These are phyloP conservation scores for Prietella phreatophila DNA, from an alignment of 2,113 vertebrate genomes.

Conservation along the genomic window DNA sequence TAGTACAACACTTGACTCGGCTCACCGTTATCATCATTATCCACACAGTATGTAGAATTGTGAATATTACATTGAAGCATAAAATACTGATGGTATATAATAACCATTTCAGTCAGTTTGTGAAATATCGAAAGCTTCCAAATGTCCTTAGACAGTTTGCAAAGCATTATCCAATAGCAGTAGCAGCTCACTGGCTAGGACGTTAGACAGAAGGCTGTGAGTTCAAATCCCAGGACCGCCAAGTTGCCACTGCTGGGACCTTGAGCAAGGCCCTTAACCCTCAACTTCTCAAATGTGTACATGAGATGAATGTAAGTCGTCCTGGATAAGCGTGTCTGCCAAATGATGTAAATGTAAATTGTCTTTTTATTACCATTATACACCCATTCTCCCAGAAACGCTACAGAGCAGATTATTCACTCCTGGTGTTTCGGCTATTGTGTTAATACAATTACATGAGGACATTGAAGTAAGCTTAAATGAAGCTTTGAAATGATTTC, in stretches of 20 bases:
- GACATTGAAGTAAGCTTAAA: slow-evolving; percentile 1
- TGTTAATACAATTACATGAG: slow-evolving; percentile 14
- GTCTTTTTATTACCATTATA: background rate
- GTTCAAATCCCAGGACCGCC: no score
- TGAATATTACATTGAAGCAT: background rate
- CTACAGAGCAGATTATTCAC: background rate
- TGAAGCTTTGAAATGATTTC: slow-evolving; percentile 16
- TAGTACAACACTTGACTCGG: slow-evolving; percentile 59
- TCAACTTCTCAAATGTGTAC: no score
- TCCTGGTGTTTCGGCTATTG: slow-evolving; percentile 14
- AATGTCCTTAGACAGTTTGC: background rate
- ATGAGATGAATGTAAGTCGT: no score
- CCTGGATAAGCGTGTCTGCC: no score
- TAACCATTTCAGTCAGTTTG: background rate
- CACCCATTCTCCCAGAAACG: background rate
- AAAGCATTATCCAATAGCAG: background rate
- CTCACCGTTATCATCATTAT: slow-evolving; percentile 53
- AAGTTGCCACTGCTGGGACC: no score
- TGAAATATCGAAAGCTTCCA: background rate
- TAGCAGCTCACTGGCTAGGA: no score
- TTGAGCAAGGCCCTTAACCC: no score
- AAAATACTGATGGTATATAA: background rate
- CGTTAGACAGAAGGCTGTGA: no score
- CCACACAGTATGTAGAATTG: slow-evolving; percentile 37
- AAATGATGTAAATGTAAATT: no score